phyloP scores from a whole-genome alignment of 2,113 vertebrate genomes.

The Sinocyclocheilus anophthalmus region DNA sequence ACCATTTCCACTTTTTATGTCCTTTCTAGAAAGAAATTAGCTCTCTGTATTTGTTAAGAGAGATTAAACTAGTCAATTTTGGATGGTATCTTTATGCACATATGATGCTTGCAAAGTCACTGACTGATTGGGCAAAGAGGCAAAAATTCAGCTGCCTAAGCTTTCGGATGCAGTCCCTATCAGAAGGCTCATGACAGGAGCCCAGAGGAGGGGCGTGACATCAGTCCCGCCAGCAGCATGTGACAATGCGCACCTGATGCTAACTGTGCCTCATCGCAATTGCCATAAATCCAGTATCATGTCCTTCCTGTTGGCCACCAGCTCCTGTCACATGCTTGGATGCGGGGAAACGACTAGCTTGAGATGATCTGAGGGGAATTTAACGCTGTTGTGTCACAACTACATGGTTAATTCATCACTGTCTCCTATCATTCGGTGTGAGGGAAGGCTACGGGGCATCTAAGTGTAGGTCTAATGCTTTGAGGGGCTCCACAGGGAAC shows the following conservation, averaged over 20 bases:
- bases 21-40: too few species aligned
- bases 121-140: too few species aligned
- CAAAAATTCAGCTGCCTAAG: neutral
- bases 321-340: neutral
- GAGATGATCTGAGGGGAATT: neutral
- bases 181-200: neutral
- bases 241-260: slow-evolving; percentile 10
- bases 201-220: neutral
- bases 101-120: too few species aligned
- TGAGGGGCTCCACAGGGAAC: neutral
- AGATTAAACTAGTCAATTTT: too few species aligned
- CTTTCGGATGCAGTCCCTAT: neutral
- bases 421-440: neutral
- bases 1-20: too few species aligned
- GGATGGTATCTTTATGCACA: too few species aligned
- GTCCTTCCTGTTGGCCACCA: slow-evolving; percentile 4
- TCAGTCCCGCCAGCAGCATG: neutral
- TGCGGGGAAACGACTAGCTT: neutral
- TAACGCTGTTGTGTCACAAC: neutral
- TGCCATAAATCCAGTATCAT: slow-evolving; percentile 4
- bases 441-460: neutral
- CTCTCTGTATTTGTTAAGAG: too few species aligned
- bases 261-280: neutral
- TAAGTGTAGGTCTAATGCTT: slow-evolving; percentile 13
- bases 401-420: neutral